phyloP scores from a whole-genome alignment of 2,888 invertebrate species.

The Sisyra nigra region DNA sequence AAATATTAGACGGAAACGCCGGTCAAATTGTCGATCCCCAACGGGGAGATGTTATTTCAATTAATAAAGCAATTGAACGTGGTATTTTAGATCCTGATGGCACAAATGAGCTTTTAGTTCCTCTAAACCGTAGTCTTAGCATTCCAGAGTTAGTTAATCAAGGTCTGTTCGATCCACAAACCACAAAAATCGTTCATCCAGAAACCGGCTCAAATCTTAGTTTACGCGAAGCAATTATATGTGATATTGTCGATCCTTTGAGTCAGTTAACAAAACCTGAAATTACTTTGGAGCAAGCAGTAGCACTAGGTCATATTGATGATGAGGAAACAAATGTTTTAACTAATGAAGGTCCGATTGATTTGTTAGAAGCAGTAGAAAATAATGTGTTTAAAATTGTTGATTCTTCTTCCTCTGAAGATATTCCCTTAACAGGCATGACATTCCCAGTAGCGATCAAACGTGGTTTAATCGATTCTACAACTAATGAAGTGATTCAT shows the following conservation, averaged over 20 bases:
- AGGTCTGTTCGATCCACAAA: slow-evolving; percentile 61
- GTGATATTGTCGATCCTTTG: slow-evolving; percentile 73
- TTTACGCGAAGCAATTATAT: slow-evolving; percentile 69
- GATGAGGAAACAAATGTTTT: slow-evolving; percentile 50
- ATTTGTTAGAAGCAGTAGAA: slow-evolving; percentile 55
- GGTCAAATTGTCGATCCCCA: slow-evolving; percentile 75
- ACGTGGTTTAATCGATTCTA: slow-evolving; percentile 51
- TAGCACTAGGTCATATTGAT: slow-evolving; percentile 53
- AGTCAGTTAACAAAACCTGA: slow-evolving; percentile 46
- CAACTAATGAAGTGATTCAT: slow-evolving; percentile 49
- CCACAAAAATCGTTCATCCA: slow-evolving; percentile 68
- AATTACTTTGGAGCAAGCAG: slow-evolving; percentile 61
- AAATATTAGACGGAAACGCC: slow-evolving; percentile 51
- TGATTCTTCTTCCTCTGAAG: slow-evolving; percentile 18
- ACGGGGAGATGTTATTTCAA: slow-evolving; percentile 59
- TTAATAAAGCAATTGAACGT: slow-evolving; percentile 69
- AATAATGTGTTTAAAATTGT: slow-evolving; percentile 41
- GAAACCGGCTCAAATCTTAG: slow-evolving; percentile 67
- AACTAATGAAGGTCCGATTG: slow-evolving; percentile 41
- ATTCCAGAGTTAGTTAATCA: slow-evolving; percentile 72
- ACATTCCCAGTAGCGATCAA: slow-evolving; percentile 66
- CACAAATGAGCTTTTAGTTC: slow-evolving; percentile 59
- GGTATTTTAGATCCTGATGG: slow-evolving; percentile 67
- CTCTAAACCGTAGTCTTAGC: slow-evolving; percentile 63
- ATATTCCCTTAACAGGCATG: slow-evolving; percentile 66